Conservation (phyloP, 2,797 vertebrate genomes). For the Lutjanus argentimaculatus region DNA sequence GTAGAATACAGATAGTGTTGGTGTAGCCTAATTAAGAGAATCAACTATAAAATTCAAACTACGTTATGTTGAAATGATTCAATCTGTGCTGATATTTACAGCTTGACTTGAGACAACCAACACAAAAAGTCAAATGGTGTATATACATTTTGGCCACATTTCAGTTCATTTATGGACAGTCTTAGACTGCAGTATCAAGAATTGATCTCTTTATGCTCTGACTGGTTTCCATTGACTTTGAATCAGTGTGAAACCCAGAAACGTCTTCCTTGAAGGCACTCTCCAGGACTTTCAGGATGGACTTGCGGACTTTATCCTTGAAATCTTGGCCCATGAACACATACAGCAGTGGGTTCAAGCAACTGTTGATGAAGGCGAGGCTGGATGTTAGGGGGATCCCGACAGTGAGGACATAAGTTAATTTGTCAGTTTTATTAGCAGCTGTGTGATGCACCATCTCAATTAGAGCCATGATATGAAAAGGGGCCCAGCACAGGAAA, state of each 20-base stretch:
- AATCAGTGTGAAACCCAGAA: conserved; percentile 79
- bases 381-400: conserved; percentile 82
- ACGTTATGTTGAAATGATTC: too few relatives aligned
- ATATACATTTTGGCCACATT: too few relatives aligned
- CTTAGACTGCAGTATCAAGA: conserved; percentile 80
- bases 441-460: conserved; percentile 80
- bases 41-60: too few relatives aligned
- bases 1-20: too few relatives aligned
- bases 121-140: too few relatives aligned
- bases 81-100: too few relatives aligned
- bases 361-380: conserved; percentile 87
- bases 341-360: conserved; percentile 87
- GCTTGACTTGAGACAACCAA: too few relatives aligned
- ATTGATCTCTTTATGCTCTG: conserved; percentile 81
- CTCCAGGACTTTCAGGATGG: conserved; percentile 85
- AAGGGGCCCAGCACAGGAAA: conserved; percentile 93
- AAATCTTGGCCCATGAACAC: conserved; percentile 88
- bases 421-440: conserved; percentile 46
- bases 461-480: conserved; percentile 87
- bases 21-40: too few relatives aligned
- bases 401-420: conserved; percentile 67
- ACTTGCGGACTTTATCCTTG: conserved; percentile 85
- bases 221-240: conserved; percentile 78
- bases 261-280: conserved; percentile 86
- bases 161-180: not conserved